These are phyloP conservation scores for Distichodus sexfasciatus DNA, from an alignment of 2,797 vertebrate genomes.

Conservation along the genomic window DNA sequence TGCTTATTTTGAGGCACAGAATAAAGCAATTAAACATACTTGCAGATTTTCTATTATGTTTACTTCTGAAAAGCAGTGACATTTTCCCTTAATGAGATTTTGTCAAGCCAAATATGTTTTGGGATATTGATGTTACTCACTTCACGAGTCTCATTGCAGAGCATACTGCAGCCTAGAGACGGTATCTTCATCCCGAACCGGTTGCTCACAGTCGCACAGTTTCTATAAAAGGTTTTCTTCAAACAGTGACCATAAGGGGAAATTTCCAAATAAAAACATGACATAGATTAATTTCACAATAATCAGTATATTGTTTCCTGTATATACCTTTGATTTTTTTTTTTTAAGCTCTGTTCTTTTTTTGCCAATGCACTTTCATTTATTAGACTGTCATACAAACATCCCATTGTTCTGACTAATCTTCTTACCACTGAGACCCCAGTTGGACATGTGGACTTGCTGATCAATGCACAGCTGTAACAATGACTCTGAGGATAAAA, in stretches of 20 bases:
- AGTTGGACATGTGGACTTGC: conserved; percentile 59
- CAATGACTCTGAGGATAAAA: conserved; percentile 61
- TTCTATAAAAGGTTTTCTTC: conserved; percentile 16
- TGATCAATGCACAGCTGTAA: conserved; percentile 48
- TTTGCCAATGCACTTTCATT: background rate
- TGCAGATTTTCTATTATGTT: too few species aligned
- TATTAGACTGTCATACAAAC: background rate
- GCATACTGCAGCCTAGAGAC: conserved; percentile 35
- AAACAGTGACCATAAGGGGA: background rate
- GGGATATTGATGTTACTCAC: conserved; percentile 28
- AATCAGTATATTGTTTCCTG: too few species aligned
- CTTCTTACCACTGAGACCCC: conserved; percentile 61
- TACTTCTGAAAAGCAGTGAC: too few species aligned
- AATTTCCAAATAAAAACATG: background rate
- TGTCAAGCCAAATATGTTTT: background rate
- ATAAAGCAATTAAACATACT: too few species aligned
- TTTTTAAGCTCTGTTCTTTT: too few species aligned
- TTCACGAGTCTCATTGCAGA: conserved; percentile 42
- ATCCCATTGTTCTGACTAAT: background rate
- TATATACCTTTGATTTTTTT: too few species aligned
- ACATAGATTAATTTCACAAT: background rate
- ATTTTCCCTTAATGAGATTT: background rate
- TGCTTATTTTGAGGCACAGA: too few species aligned
- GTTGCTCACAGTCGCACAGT: conserved; percentile 16
- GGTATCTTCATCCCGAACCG: background rate